Percentiles rank a stretch among this genome's conserved stretches.
Conservation (phyloP, 35 echinoderm and acorn worm genomes). For the Apostichopus japonicus region DNA sequence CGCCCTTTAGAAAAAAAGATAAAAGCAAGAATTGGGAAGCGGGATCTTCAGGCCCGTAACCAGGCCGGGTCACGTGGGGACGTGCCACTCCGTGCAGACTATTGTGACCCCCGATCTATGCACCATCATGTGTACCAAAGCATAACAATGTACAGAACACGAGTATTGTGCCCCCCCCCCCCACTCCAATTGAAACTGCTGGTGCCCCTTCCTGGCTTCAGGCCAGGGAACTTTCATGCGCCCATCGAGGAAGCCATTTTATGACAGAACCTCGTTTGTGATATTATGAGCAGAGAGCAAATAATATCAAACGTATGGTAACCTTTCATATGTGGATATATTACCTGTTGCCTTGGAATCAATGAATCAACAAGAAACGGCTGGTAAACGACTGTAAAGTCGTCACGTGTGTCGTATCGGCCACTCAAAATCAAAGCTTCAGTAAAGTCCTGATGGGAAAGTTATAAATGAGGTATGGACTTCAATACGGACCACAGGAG, state of each 20-base stretch:
- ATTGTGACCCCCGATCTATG: too few relatives aligned
- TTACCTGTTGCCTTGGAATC: slow-evolving; percentile 7
- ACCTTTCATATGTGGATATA: too few relatives aligned
- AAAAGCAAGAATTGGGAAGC: not conserved
- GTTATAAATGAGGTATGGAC: not conserved
- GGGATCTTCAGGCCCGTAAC: too few relatives aligned
- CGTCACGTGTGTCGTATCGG: slow-evolving; percentile 58
- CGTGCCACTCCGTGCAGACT: too few relatives aligned
- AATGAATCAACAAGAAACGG: slow-evolving; percentile 44
- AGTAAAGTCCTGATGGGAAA: not conserved
- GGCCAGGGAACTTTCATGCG: not conserved
- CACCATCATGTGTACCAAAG: too few relatives aligned
- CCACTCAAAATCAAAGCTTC: slow-evolving; percentile 45
- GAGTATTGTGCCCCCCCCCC: too few relatives aligned
- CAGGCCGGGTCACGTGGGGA: too few relatives aligned
- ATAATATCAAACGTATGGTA: not conserved
- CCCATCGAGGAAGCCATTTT: not conserved
- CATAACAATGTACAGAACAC: too few relatives aligned
- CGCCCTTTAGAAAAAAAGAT: not conserved
- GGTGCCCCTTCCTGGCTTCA: too few relatives aligned
- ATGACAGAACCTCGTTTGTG: too few relatives aligned
- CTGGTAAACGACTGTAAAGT: slow-evolving; percentile 62
- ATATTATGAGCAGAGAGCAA: not conserved
- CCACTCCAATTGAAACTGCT: too few relatives aligned
- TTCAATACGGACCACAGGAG: not conserved